Evolutionary conservation across 2,113 vertebrate species (phyloP), one percentile per base, ranked within the genome.

Genomic region (Caloenas nicobarica): DNA sequence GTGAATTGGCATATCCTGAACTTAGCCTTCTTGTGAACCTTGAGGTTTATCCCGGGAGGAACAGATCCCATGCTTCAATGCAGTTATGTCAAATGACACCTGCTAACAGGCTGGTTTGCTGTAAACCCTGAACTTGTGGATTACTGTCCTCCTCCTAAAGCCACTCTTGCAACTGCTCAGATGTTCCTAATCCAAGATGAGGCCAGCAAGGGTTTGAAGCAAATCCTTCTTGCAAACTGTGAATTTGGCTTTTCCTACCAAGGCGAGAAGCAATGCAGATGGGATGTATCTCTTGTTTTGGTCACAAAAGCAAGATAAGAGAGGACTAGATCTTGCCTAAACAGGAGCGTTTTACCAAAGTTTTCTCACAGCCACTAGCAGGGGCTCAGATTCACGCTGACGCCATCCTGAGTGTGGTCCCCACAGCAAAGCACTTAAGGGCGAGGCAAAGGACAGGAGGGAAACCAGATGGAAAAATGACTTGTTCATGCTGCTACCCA

Each of bases 381-480:
- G 57, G 18, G 38, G 18, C 71, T 94, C 36, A 70, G 56, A 78
- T 88, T 92, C 77, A 84, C 42, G 48, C 48, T 48, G 53, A 56
- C 46, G 21, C 57, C 44, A 79, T 74, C 53, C 84, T 57, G 69
- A 96, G 95, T 89, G 93, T 94, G 86, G 84, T 93, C 91, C 86
- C 81, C 66, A 64, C 24, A 81, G 96, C 91, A 93, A 93, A 93
- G 69, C 26, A 1, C 72, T 74, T 91, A 51, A 95, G 86, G 93
- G 88, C 93, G 93, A 93, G 81, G 95, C 77, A 93, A 84, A 53
- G 73, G 84, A 95, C 69, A n/a, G 81, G 86, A 91, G 91, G 86
- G 83, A 96, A 96, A 96, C 83, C 89, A 96, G 91, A 95, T 81
- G 86, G 93, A 96, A 97, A 95, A 97, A 95, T 91, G 66, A 85